These are phyloP conservation scores for Enteromius argenteus DNA, from an alignment of 2,797 vertebrate species.

Conservation along the genomic window DNA sequence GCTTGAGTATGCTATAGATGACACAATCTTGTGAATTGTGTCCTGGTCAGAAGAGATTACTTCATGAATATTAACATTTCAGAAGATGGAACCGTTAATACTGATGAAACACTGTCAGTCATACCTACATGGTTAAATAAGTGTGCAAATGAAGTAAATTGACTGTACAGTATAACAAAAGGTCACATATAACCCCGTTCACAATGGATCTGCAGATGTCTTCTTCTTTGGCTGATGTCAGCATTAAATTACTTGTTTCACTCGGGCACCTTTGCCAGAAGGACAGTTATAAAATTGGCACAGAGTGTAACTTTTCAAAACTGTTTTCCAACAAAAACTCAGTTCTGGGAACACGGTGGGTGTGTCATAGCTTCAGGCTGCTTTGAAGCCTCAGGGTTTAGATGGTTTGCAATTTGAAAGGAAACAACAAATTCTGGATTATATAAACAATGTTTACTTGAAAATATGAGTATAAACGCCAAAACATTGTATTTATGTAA, in stretches of 20 bases:
- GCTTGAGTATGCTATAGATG: slow-evolving; percentile 1
- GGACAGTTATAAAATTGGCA: not conserved
- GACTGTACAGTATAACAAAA: not conserved
- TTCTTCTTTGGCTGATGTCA: slow-evolving; percentile 42
- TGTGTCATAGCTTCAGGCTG: slow-evolving; percentile 20
- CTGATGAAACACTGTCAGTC: slow-evolving; percentile 51
- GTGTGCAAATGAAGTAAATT: slow-evolving; percentile 21
- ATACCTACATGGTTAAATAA: slow-evolving; percentile 42
- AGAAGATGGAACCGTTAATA: not conserved
- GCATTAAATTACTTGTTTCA: not conserved
- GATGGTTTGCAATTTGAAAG: not conserved
- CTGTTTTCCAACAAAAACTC: slow-evolving; percentile 22
- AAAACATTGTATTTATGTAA: not conserved
- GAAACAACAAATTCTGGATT: slow-evolving; percentile 15
- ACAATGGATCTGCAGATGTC: slow-evolving; percentile 14
- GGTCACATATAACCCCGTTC: not conserved
- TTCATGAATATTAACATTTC: slow-evolving; percentile 10
- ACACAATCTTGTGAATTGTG: not conserved
- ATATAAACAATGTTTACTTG: not conserved
- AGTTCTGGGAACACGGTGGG: not conserved
- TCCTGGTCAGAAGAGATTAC: not conserved
- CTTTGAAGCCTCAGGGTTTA: slow-evolving; percentile 22
- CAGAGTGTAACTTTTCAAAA: slow-evolving; percentile 22
- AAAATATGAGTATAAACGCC: not conserved
- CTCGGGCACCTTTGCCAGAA: not conserved